Conservation (phyloP, 1,140 invertebrate species). For the Yoshiicerus persimilis region DNA sequence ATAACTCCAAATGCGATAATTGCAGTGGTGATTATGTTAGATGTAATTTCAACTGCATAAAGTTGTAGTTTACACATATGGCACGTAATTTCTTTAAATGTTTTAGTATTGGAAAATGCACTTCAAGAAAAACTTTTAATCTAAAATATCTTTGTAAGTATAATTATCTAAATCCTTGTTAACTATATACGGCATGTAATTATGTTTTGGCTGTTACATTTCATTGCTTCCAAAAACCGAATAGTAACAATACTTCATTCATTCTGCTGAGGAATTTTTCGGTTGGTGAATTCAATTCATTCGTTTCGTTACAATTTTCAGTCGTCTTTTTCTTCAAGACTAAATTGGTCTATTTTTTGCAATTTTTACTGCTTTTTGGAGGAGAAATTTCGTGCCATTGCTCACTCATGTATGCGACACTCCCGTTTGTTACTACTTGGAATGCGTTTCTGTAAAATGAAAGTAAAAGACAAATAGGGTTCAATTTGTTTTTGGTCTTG, state of each 20-base stretch:
- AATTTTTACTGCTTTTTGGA: not conserved
- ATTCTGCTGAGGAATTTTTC: not conserved
- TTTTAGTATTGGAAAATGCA: too few relatives aligned
- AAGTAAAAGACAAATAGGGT: not conserved
- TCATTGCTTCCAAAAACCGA: not conserved
- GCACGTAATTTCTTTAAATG: too few relatives aligned
- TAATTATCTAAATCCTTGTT: too few relatives aligned
- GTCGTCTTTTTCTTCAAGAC: not conserved
- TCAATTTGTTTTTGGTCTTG: not conserved
- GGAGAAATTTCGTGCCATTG: not conserved
- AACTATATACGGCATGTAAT: not conserved
- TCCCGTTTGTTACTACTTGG: not conserved
- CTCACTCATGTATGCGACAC: not conserved
- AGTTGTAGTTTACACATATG: too few relatives aligned
- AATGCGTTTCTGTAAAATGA: not conserved
- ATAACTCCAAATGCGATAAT: too few relatives aligned
- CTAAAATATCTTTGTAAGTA: too few relatives aligned
- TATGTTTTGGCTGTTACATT: too few relatives aligned
- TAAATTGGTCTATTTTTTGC: conserved; percentile 2
- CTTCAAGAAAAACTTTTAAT: too few relatives aligned
- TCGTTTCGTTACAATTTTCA: not conserved
- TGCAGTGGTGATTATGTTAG: too few relatives aligned
- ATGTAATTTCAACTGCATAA: too few relatives aligned
- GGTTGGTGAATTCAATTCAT: conserved; percentile 1
- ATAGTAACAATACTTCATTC: not conserved